phyloP scores from a whole-genome alignment of 2,888 invertebrate genomes.

The Zeuzera pyrina region DNA sequence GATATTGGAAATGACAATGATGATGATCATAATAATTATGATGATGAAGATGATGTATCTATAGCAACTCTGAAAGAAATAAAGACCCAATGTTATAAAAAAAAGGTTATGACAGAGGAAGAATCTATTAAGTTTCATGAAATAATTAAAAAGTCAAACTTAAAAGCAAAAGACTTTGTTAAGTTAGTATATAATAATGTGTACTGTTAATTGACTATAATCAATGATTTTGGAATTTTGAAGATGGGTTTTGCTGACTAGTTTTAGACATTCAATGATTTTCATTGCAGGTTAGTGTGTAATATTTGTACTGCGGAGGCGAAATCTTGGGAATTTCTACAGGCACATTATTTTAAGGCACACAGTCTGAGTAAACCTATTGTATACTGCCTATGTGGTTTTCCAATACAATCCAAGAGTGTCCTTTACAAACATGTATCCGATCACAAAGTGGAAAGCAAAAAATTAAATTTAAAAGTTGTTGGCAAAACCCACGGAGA shows the following conservation, averaged over 20 bases:
- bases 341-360: slow-evolving; percentile 35
- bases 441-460: slow-evolving; percentile 46
- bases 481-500: no score
- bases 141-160: slow-evolving; percentile 37
- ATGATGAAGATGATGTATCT: slow-evolving; percentile 40
- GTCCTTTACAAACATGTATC: slow-evolving; percentile 57
- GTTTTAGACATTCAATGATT: neutral
- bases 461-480: slow-evolving; percentile 24
- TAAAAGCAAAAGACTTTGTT: slow-evolving; percentile 53
- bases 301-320: slow-evolving; percentile 38
- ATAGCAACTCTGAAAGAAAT: slow-evolving; percentile 44
- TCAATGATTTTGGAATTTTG: neutral
- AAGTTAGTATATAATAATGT: slow-evolving; percentile 15
- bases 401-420: slow-evolving; percentile 48
- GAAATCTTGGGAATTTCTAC: slow-evolving; percentile 43
- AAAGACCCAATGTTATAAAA: slow-evolving; percentile 35
- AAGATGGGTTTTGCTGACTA: neutral
- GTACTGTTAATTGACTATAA: neutral
- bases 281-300: slow-evolving; percentile 39
- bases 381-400: slow-evolving; percentile 51
- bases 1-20: slow-evolving; percentile 19
- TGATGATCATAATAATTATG: slow-evolving; percentile 27
- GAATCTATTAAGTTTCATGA: slow-evolving; percentile 37
- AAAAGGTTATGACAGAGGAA: slow-evolving; percentile 28
- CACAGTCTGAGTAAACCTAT: slow-evolving; percentile 48